Evolutionary conservation across 2,888 invertebrate genomes (phyloP), one percentile per base, ranked within the genome.

Genomic region (Petrophora chlorosata): DNA sequence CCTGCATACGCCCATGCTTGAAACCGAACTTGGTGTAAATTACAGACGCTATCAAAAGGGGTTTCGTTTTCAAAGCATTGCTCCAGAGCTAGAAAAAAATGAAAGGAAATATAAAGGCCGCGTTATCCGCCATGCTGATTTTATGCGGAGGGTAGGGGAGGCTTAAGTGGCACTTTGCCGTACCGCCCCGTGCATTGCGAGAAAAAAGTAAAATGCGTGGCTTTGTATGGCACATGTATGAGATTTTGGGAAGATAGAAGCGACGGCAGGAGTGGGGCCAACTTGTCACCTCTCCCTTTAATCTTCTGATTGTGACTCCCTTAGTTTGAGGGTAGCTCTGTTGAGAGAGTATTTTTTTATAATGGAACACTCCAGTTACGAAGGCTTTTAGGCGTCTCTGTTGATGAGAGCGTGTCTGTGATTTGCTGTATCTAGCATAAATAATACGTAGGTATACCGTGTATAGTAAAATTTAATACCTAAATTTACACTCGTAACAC

Each of bases 111-210:
- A 73, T 62, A 79, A 76, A 75, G 63, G 67, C 64, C 53, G 70
- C 76, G 76, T 76, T 76, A 79, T 83, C 82, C 84, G 85, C 87
- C 82, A 85, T 87, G 79, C 77, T 84, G 85, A 81, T 82, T 86
- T 82, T 80, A 73, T 75, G 74, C 77, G 78, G 80, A 84, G 87
- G 82, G 48, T 30, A 79, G 82, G 87, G 83, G 79, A 72, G 77
- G 75, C 76, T 82, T 75, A 85, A 90, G 89, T 86, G 82, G 66
- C 79, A 82, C 89, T 89, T 84, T 72, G 68, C 53, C 70, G 85
- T 70, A 82, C 88, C 87, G 85, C 88, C 87, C 88, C 80, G 75
- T 70, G 78, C 71, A 69, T 75, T 78, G 17, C 12, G 36, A 32
- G 35, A 5, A 29, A 70, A 66, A 76, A 75, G 68, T 67, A 68